Evolutionary conservation across 2,888 invertebrate genomes (phyloP).

Genomic region (Apamea anceps): DNA sequence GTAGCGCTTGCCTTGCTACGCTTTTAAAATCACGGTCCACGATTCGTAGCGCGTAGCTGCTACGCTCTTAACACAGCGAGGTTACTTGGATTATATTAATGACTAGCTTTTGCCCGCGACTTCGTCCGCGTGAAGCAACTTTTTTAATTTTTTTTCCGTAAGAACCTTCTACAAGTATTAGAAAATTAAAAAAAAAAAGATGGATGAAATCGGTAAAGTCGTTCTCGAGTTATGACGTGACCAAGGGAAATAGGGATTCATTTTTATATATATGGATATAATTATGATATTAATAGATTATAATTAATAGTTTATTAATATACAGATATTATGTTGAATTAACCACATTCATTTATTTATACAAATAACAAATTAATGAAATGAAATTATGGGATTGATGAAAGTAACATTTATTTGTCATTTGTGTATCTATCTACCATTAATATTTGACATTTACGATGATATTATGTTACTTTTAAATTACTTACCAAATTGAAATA

Average conservation of each 20-base stretch:
- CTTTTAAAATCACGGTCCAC: background rate
- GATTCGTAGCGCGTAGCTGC: constrained; percentile 28
- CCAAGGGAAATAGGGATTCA: too few species aligned
- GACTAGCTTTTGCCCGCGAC: too few species aligned
- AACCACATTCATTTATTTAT: background rate
- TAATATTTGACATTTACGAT: background rate
- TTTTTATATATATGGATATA: too few species aligned
- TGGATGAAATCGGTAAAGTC: too few species aligned
- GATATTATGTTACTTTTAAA: background rate
- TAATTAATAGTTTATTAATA: background rate
- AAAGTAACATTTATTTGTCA: background rate
- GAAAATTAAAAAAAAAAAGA: too few species aligned
- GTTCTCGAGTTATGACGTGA: too few species aligned
- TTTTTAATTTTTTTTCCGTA: too few species aligned
- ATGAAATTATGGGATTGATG: background rate
- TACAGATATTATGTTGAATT: background rate
- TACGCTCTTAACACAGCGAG: constrained; percentile 21
- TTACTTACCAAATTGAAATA: background rate
- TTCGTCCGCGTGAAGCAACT: too few species aligned
- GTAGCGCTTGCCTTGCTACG: constrained; percentile 18
- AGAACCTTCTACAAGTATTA: too few species aligned
- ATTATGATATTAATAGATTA: background rate
- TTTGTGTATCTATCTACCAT: background rate
- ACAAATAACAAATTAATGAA: background rate
- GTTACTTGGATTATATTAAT: background rate